Conservation (phyloP, 2,888 invertebrate species). For the Nyleta sp. region DNA sequence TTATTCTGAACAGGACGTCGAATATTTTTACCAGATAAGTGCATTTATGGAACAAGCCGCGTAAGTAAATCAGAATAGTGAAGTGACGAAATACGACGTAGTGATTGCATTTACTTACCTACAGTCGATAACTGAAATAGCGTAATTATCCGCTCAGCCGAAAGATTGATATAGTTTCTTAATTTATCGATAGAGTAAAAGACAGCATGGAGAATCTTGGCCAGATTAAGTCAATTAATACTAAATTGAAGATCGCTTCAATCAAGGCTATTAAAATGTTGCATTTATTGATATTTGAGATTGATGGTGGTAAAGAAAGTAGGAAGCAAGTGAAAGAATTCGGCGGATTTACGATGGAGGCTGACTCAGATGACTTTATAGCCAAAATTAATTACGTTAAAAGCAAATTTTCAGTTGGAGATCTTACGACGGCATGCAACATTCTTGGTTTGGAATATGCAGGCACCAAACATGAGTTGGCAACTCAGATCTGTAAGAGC, state of each 20-base stretch:
- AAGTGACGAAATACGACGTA: no score
- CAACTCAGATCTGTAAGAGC: not conserved
- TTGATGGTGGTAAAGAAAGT: conserved; percentile 14
- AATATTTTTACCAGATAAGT: no score
- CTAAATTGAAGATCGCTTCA: not conserved
- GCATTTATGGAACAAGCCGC: no score
- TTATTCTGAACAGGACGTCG: no score
- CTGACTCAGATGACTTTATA: conserved; percentile 22
- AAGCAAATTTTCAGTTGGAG: conserved; percentile 1
- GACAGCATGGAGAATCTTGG: conserved; percentile 6
- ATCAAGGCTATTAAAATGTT: conserved; percentile 7
- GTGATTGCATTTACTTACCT: no score
- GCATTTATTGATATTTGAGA: conserved; percentile 29
- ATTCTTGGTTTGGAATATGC: conserved; percentile 16
- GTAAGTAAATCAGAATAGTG: no score
- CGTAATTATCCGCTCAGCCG: no score
- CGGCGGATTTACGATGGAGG: conserved; percentile 18
- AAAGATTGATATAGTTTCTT: no score
- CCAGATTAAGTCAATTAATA: not conserved
- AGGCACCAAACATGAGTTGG: not conserved
- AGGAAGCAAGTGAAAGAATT: conserved; percentile 13
- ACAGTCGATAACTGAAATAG: no score
- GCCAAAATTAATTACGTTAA: not conserved
- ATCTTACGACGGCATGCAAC: conserved; percentile 22
- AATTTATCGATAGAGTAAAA: not conserved